Evolutionary conservation across 2,888 invertebrate genomes (phyloP).

Genomic region (Atrina japonica): DNA sequence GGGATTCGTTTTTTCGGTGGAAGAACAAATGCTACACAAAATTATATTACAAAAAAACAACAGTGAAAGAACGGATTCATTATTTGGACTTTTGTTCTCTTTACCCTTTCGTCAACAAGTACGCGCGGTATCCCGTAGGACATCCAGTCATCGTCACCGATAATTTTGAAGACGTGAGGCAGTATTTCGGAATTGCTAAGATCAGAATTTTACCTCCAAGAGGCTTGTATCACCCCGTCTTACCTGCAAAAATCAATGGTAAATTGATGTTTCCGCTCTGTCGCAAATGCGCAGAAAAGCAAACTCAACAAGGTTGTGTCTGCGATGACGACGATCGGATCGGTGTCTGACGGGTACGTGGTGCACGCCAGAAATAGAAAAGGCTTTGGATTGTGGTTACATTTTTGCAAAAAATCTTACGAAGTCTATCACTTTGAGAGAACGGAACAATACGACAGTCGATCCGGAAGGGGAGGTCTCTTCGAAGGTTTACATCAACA

Average conservation of each 20-base stretch:
- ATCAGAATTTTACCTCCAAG: constrained; percentile 59
- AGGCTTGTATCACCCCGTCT: constrained; percentile 52
- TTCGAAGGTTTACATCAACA: constrained; percentile 28
- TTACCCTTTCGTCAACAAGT: constrained; percentile 56
- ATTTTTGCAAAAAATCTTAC: constrained; percentile 26
- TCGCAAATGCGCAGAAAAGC: constrained; percentile 17
- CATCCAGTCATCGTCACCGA: constrained; percentile 55
- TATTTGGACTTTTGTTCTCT: constrained; percentile 57
- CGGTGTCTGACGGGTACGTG: constrained; percentile 17
- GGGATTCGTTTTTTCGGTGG: neutral
- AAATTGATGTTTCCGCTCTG: constrained; percentile 34
- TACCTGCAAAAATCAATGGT: constrained; percentile 25
- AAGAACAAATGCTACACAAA: neutral
- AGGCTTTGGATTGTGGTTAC: constrained; percentile 32
- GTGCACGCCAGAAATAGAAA: constrained; percentile 33
- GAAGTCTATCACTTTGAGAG: constrained; percentile 38
- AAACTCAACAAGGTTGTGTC: constrained; percentile 3
- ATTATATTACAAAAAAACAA: neutral
- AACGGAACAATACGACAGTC: constrained; percentile 18
- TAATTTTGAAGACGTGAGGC: constrained; percentile 44
- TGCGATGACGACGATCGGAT: constrained; percentile 13
- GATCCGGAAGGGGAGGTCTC: constrained; percentile 20
- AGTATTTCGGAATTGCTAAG: constrained; percentile 60
- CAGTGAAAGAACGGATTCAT: constrained; percentile 44
- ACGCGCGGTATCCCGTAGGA: constrained; percentile 55